phyloP scores from a whole-genome alignment of 2,113 vertebrate species.

The Dicaeum eximium region DNA sequence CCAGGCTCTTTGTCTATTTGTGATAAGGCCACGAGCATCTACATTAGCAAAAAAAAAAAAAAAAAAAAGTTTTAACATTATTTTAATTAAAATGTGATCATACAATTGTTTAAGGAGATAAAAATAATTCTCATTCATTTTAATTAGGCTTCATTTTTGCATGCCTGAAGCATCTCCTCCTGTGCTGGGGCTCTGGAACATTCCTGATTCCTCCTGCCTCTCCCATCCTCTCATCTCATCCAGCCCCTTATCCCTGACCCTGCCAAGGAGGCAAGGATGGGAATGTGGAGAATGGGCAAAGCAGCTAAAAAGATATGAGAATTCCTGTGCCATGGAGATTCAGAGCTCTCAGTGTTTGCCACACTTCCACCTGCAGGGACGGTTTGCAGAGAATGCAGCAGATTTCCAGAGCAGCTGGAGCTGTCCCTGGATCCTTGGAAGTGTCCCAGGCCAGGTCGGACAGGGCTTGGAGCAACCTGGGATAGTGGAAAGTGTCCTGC shows the following conservation, averaged over 20 bases:
- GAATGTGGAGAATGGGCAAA: not conserved
- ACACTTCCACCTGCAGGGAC: not conserved
- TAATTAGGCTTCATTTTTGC: not conserved
- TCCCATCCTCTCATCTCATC: not conserved
- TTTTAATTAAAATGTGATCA: conserved; percentile 37
- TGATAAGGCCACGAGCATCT: not conserved
- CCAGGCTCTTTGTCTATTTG: not conserved
- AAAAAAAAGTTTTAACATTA: not conserved
- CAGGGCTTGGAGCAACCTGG: not conserved
- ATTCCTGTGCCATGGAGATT: not conserved
- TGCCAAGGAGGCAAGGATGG: not conserved
- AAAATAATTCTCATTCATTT: conserved; percentile 41
- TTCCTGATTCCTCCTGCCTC: not conserved
- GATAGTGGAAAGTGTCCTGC: not conserved
- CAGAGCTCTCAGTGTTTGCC: not conserved
- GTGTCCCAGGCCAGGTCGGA: not conserved
- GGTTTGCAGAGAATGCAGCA: not conserved
- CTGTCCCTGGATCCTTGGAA: not conserved
- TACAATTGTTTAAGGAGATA: conserved; percentile 49
- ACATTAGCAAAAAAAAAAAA: not conserved
- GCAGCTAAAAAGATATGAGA: not conserved
- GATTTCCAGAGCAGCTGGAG: not conserved
- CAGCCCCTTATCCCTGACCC: not conserved
- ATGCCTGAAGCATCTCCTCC: not conserved
- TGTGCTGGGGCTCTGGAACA: not conserved